Evolutionary conservation across 2,113 vertebrate species (phyloP).

Genomic region (Brachypodius melanocephalos): DNA sequence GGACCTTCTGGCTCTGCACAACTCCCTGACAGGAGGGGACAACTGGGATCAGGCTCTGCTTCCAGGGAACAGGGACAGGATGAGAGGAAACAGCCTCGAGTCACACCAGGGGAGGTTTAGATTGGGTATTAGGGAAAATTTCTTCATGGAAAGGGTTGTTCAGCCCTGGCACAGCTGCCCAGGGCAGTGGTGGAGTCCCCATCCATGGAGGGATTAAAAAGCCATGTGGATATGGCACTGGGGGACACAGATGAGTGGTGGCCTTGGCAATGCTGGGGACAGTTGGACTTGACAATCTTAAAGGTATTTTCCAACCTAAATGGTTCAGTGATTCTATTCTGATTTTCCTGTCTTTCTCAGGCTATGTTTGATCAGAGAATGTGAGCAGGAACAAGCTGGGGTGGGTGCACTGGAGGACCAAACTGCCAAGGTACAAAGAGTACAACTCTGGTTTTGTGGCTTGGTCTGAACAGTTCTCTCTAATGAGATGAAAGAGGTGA

Average conservation of each 20-base stretch:
- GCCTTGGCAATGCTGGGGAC: neutral
- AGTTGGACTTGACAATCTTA: neutral
- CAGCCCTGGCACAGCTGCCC: neutral
- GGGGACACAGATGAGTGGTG: rapidly evolving
- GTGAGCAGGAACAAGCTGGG: neutral
- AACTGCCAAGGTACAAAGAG: neutral
- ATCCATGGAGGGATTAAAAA: neutral
- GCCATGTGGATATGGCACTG: rapidly evolving
- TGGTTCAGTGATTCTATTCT: neutral
- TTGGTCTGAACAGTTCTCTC: neutral
- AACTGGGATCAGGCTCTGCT: rapidly evolving
- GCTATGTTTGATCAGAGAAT: neutral
- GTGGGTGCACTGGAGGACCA: neutral
- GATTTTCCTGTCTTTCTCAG: neutral
- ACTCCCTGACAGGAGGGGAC: neutral
- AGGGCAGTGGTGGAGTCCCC: neutral
- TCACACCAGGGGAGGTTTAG: rapidly evolving
- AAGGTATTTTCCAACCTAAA: neutral
- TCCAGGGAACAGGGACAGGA: neutral
- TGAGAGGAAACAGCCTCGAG: rapidly evolving
- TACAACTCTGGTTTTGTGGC: neutral
- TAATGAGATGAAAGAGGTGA: neutral
- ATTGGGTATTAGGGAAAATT: neutral
- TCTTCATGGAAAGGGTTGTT: neutral
- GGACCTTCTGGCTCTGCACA: neutral